These are phyloP conservation scores for Diplolepis rosae DNA, from an alignment of 2,888 invertebrate genomes.

Conservation along the genomic window DNA sequence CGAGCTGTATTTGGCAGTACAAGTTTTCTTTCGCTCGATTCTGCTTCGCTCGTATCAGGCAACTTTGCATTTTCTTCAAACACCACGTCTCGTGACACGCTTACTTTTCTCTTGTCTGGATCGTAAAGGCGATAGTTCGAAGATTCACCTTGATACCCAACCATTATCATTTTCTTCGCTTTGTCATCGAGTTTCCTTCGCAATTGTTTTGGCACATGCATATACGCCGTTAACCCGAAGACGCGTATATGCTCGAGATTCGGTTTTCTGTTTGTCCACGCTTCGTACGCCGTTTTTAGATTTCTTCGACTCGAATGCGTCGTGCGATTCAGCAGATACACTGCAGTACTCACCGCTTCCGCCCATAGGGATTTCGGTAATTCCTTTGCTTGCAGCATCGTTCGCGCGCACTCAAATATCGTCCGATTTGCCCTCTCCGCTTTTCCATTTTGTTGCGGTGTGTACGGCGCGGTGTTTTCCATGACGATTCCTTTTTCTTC, in stretches of 20 bases:
- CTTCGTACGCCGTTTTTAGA: neutral
- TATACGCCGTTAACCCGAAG: conserved; percentile 19
- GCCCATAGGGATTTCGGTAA: neutral
- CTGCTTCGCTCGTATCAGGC: too few species aligned
- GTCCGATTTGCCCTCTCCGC: neutral
- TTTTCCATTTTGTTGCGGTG: neutral
- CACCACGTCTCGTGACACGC: conserved; percentile 39
- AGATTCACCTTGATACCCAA: conserved; percentile 45
- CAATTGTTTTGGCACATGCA: conserved; percentile 45
- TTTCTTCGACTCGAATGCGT: neutral
- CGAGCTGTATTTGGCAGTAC: too few species aligned
- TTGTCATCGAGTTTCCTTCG: conserved; percentile 49
- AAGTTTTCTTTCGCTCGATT: too few species aligned
- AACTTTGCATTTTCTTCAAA: conserved; percentile 33
- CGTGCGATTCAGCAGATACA: neutral
- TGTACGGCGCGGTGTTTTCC: neutral
- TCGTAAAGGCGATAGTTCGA: conserved; percentile 44
- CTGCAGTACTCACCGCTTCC: neutral
- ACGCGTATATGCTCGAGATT: neutral
- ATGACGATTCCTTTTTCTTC: conserved; percentile 38
- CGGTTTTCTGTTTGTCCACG: neutral
- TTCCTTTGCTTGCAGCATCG: neutral
- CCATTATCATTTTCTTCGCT: conserved; percentile 47
- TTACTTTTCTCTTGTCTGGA: conserved; percentile 33
- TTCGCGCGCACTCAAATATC: neutral